Base-by-base conservation (phyloP, 2,888 invertebrate genomes). In the Scaptomyza caliginosa region DNA sequence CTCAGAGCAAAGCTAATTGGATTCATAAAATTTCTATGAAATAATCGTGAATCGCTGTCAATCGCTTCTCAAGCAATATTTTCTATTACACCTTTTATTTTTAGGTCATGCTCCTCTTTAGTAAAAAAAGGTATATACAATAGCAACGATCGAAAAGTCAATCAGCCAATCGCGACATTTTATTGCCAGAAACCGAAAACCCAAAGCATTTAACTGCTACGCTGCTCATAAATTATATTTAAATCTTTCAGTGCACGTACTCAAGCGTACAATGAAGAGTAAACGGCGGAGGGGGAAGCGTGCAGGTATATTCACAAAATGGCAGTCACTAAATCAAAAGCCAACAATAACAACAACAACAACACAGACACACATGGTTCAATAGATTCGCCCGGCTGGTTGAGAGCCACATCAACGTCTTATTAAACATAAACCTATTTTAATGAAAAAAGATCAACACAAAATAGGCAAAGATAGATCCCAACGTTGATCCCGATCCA, bases 131-230 rank as follows among this genome's bases (percentile, higher is more conserved):
- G 55, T 51, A 67, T 55, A 52, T 50, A 71, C 58, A 54, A 60
- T 50, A 54, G 8, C 13, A 40, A 13, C 23, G 55, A 24, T 51
- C 50, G 26, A 26, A 56, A 40, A 77, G 67, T 74, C 83, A 72
- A 79, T 79, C 80, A 77, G 66, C 80, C 83, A 83, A 85, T 82
- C 86, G 81, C 83, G 86, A 82, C 86, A 81, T 81, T 85, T 81
- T 79, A 79, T 85, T 63, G 66, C 74, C 80, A 45, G 48, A 48
- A 39, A 39, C 17, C 26, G 21, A 16, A 34, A 24, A 32, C 32
- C 23, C 21, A 34, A 54, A 67, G 46, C 34, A 67, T 54, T 49
- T 19, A 52, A 66, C 36, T 13, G 77, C 76, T 59, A 34, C 40
- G 73, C 55, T 51, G 72, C 58, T 81, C 83, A 78, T 86, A 83